Evolutionary conservation across 1,140 invertebrate species (phyloP).

Genomic region (Calephelis nemesis): DNA sequence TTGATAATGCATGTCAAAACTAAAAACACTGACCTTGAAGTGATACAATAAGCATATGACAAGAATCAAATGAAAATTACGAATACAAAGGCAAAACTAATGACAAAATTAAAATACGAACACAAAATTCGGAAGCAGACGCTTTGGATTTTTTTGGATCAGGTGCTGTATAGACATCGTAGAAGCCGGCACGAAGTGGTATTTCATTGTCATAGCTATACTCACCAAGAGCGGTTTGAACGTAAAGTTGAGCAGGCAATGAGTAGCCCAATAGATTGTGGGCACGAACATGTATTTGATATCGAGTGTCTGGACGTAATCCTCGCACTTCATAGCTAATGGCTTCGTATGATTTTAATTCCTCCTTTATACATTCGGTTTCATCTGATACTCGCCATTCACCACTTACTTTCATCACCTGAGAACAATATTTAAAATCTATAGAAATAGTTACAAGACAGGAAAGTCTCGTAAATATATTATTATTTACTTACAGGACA

Average conservation of each 20-base stretch:
- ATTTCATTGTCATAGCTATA: conserved; percentile 71
- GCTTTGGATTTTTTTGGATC: conserved; percentile 55
- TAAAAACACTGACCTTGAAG: conserved; percentile 20
- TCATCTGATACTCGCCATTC: conserved; percentile 82
- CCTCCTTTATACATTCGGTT: conserved; percentile 79
- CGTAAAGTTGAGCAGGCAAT: conserved; percentile 84
- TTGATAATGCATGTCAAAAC: background rate
- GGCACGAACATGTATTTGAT: conserved; percentile 90
- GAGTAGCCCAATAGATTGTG: conserved; percentile 92
- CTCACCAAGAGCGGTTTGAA: conserved; percentile 93
- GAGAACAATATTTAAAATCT: conserved; percentile 28
- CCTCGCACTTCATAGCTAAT: conserved; percentile 83
- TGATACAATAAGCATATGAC: conserved; percentile 20
- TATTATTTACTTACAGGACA: conserved; percentile 84
- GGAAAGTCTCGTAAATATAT: background rate
- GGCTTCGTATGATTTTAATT: conserved; percentile 80
- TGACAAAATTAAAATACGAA: conserved; percentile 43
- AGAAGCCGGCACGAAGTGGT: conserved; percentile 71
- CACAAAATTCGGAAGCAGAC: conserved; percentile 41
- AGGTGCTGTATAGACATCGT: conserved; percentile 70
- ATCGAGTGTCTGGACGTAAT: conserved; percentile 87
- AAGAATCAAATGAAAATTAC: conserved; percentile 23
- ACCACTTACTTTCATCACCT: conserved; percentile 80
- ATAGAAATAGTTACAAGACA: conserved; percentile 3
- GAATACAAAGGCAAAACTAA: conserved; percentile 23